Conservation (phyloP, 30 jellyfish, hydroid and myxozoan species). For the Turritopsis rubra region DNA sequence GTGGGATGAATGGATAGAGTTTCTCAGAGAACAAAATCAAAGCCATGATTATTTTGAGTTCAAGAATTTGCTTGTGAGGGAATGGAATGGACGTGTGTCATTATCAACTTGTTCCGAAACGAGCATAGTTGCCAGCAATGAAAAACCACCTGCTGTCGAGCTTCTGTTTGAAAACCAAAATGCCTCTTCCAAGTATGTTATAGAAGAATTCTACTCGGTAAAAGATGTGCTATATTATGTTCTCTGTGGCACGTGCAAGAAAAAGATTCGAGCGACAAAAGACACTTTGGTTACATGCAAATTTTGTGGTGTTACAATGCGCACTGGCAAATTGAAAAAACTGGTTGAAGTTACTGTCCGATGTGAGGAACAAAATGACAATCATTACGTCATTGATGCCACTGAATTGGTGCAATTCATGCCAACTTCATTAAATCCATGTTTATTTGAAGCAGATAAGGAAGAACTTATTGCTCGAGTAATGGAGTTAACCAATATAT, state of each 20-base stretch:
- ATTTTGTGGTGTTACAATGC: slow-evolving; percentile 1
- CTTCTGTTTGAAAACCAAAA: slow-evolving; percentile 2
- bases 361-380: background rate
- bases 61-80: slow-evolving; percentile 1
- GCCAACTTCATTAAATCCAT: slow-evolving; percentile 13
- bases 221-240: slow-evolving; percentile 7
- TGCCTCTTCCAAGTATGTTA: background rate
- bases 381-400: background rate
- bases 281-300: background rate
- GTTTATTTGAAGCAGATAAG: background rate
- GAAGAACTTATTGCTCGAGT: slow-evolving; percentile 14
- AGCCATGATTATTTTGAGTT: background rate
- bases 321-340: background rate
- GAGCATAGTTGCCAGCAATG: slow-evolving; percentile 6
- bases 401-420: slow-evolving; percentile 6
- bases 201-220: slow-evolving; percentile 10
- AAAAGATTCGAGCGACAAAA: background rate
- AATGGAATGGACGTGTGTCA: background rate
- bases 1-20: slow-evolving; percentile 4
- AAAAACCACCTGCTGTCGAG: slow-evolving; percentile 8
- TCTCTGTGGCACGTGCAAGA: slow-evolving; percentile 8
- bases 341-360: slow-evolving; percentile 5
- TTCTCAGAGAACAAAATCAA: slow-evolving; percentile 1
- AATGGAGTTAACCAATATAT: slow-evolving; percentile 5
- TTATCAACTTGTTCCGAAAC: slow-evolving; percentile 15